These are phyloP conservation scores for Stichodactyla helianthus DNA, from an alignment of 64 coral and sea anemone species.

Conservation along the genomic window DNA sequence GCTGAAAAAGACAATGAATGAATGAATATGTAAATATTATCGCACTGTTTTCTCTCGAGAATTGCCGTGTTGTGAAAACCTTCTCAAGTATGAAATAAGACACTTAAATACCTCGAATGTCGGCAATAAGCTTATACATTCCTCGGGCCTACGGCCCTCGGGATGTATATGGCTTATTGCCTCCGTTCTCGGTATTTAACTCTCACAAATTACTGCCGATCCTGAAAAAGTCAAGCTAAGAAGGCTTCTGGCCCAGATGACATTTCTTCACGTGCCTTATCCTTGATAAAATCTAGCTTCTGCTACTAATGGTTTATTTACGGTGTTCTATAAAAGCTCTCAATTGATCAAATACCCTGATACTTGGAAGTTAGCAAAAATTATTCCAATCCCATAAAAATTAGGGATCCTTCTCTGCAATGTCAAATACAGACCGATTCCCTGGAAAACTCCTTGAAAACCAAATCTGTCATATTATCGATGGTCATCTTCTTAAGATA, in stretches of 20 bases:
- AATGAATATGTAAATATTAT: too few relatives aligned
- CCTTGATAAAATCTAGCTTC: slow-evolving; percentile 16
- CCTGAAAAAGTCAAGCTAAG: background rate
- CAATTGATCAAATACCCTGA: background rate
- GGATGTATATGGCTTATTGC: too few relatives aligned
- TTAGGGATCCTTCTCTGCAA: background rate
- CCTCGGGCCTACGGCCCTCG: too few relatives aligned
- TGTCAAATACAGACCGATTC: background rate
- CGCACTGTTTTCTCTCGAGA: too few relatives aligned
- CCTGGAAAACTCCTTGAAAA: background rate
- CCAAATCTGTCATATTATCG: background rate
- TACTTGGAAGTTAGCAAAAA: background rate
- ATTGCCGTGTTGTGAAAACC: too few relatives aligned
- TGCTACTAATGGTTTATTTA: slow-evolving; percentile 23
- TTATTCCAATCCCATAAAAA: background rate
- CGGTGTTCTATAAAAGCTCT: background rate
- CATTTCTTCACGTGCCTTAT: slow-evolving; percentile 13
- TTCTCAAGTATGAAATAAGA: too few relatives aligned
- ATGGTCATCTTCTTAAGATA: background rate
- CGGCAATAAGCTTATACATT: too few relatives aligned
- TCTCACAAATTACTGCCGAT: slow-evolving; percentile 28
- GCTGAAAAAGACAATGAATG: too few relatives aligned
- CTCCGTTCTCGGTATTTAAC: too few relatives aligned
- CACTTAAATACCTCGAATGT: too few relatives aligned
- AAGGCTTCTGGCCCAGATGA: slow-evolving; percentile 31